Conservation (phyloP, 2,797 vertebrate species). For the Argyrosomus regius region DNA sequence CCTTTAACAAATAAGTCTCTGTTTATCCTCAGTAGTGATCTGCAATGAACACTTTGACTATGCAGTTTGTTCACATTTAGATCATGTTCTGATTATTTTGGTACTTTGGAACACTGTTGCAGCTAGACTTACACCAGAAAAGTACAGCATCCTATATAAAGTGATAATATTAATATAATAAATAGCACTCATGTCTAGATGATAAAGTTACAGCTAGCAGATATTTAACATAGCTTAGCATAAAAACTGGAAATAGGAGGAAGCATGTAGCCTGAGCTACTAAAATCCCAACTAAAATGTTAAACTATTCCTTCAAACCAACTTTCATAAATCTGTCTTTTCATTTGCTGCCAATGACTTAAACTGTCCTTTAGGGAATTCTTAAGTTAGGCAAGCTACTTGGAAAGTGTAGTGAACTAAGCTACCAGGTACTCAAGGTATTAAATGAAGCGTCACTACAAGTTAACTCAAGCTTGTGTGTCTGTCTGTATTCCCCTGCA, state of each 20-base stretch:
- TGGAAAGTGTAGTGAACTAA: no score
- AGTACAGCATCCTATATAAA: no score
- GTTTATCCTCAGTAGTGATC: neutral
- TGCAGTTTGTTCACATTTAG: neutral
- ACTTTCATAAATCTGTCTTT: neutral
- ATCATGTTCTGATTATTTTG: neutral
- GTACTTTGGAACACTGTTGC: neutral
- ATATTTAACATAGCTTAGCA: neutral
- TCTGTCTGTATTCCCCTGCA: no score
- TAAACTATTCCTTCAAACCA: slow-evolving; percentile 2
- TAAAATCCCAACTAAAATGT: neutral
- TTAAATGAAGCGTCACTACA: no score
- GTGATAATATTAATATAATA: neutral
- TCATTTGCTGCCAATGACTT: neutral
- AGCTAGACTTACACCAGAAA: neutral
- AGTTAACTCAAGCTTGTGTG: no score
- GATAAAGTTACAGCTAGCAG: neutral
- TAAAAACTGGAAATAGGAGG: neutral
- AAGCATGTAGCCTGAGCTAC: neutral
- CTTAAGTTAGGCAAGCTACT: no score
- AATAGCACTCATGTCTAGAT: neutral
- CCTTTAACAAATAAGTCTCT: neutral
- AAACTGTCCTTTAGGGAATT: neutral
- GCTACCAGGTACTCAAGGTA: no score
- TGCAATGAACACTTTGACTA: slow-evolving; percentile 5